Evolutionary conservation across 2,113 vertebrate species (phyloP).

Genomic region (Elachura formosa): DNA sequence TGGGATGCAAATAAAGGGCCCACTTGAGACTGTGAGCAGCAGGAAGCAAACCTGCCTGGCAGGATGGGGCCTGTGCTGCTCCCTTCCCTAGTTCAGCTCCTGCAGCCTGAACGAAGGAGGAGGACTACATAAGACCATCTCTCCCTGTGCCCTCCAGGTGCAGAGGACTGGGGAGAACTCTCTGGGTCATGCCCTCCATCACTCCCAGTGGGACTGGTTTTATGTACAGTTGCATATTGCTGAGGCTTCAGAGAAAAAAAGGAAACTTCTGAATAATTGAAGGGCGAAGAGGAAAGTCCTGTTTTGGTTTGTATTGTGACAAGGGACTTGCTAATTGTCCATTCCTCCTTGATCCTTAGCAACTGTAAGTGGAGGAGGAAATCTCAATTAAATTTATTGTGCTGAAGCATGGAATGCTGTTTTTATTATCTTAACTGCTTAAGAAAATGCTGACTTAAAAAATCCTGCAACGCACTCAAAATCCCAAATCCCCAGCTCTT

Average conservation of each 20-base stretch:
- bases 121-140: rapidly evolving
- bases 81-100: not conserved
- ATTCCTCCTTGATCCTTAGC: slow-evolving; percentile 28
- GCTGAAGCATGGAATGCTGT: not conserved
- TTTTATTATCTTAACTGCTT: not conserved
- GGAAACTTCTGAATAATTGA: not conserved
- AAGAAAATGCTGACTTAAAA: not conserved
- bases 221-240: not conserved
- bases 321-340: slow-evolving; percentile 8
- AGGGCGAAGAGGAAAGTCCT: not conserved
- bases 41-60: not conserved
- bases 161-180: not conserved
- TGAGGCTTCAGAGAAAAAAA: not conserved
- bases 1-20: slow-evolving; percentile 6
- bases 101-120: not conserved
- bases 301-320: not conserved
- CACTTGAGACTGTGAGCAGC: not conserved
- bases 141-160: not conserved
- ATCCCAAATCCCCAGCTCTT: not conserved
- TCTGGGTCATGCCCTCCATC: not conserved
- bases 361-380: slow-evolving; percentile 1
- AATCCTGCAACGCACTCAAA: not conserved
- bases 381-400: not conserved
- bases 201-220: not conserved
- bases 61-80: not conserved